These are phyloP conservation scores for Varanus komodoensis DNA, from an alignment of 2,113 vertebrate genomes.

Conservation along the genomic window DNA sequence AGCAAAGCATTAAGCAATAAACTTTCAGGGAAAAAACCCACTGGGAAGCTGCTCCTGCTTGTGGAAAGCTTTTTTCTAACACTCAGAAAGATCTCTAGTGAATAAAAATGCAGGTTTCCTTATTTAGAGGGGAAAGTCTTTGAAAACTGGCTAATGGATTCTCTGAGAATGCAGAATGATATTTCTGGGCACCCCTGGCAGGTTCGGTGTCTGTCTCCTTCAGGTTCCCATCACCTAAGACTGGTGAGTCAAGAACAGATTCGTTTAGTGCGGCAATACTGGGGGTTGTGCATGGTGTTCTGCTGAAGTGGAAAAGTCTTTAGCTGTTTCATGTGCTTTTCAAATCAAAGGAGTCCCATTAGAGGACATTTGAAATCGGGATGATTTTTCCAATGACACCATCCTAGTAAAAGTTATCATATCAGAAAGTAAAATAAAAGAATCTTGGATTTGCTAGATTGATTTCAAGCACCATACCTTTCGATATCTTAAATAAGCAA, in stretches of 20 bases:
- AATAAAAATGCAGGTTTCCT: constrained; percentile 10
- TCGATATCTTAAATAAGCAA: not conserved
- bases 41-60: accelerated
- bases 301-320: not conserved
- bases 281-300: not conserved
- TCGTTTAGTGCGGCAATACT: accelerated
- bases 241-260: not conserved
- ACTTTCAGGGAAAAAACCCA: not conserved
- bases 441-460: not conserved
- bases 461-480: not conserved
- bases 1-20: accelerated
- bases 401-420: not conserved
- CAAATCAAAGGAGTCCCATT: not conserved
- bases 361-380: not conserved
- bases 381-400: not conserved
- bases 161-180: not conserved
- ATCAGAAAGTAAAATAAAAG: not conserved
- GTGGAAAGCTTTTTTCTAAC: constrained; percentile 23
- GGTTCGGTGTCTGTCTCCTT: accelerated
- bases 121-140: constrained; percentile 14
- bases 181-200: not conserved
- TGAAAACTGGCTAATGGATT: accelerated
- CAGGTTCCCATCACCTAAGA: not conserved
- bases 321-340: not conserved
- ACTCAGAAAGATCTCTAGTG: accelerated